A percentile compares a stretch with the other conserved stretches of the same genome.
phyloP scores from a whole-genome alignment of 1,140 invertebrate species.

The Trichomalopsis sarcophagae region DNA sequence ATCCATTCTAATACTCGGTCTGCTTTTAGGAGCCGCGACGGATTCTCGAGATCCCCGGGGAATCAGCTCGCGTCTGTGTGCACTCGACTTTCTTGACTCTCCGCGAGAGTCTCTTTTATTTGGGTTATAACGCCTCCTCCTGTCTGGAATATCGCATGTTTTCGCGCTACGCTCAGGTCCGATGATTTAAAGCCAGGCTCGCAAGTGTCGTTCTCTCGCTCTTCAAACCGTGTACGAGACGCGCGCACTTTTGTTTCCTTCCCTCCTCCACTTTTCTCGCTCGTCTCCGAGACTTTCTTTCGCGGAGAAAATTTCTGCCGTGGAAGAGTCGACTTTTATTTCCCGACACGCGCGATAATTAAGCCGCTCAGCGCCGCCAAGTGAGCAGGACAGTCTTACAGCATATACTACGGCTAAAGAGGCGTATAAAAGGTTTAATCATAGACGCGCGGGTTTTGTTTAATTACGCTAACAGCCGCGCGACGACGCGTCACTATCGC shows the following conservation, averaged over 20 bases:
- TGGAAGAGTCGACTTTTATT: background rate
- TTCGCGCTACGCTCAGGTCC: too few species aligned
- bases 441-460: background rate
- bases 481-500: too few species aligned
- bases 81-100: conserved; percentile 20
- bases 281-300: background rate
- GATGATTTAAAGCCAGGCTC: too few species aligned
- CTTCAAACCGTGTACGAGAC: too few species aligned
- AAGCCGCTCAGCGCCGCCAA: conserved; percentile 39
- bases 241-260: background rate
- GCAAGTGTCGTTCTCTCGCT: too few species aligned
- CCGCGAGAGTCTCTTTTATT: conserved; percentile 21
- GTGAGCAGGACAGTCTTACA: background rate
- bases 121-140: conserved; percentile 33
- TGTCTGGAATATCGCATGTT: too few species aligned
- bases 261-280: conserved; percentile 11
- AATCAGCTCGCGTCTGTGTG: conserved; percentile 19
- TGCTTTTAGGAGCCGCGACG: background rate
- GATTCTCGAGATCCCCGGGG: background rate
- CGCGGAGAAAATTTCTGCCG: background rate
- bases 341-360: conserved; percentile 36
- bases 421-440: too few species aligned
- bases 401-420: too few species aligned
- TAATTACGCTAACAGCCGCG: background rate
- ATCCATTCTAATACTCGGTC: conserved; percentile 18